Conservation (phyloP, 2,797 vertebrate genomes). For the Hafferia zeledoni region DNA sequence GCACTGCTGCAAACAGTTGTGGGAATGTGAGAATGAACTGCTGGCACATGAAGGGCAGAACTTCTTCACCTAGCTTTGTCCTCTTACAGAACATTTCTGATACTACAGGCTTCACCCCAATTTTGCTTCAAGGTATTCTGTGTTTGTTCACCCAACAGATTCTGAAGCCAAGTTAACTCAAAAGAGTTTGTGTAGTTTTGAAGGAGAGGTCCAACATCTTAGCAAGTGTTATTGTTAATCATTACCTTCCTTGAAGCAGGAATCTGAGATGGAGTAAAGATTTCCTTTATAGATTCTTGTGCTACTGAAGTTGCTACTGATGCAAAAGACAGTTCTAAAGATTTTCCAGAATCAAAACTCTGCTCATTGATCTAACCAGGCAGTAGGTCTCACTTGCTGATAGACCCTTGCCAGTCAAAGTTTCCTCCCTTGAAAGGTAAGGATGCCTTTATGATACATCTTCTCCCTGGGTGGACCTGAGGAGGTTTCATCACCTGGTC, state of each 20-base stretch:
- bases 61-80: background rate
- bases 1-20: background rate
- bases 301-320: background rate
- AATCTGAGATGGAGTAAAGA: background rate
- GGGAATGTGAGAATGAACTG: background rate
- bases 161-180: background rate
- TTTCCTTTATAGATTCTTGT: background rate
- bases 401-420: background rate
- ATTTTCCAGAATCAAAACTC: background rate
- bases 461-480: background rate
- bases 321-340: background rate
- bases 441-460: background rate
- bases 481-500: background rate
- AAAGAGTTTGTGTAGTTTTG: background rate
- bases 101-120: background rate
- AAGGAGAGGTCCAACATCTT: background rate
- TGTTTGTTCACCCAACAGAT: background rate
- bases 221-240: background rate
- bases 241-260: background rate
- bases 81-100: background rate
- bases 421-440: background rate
- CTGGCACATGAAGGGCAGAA: background rate
- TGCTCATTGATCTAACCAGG: background rate
- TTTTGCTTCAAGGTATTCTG: background rate
- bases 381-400: background rate